These are phyloP conservation scores for Yponomeuta cagnagella DNA, from an alignment of 2,888 invertebrate genomes.

Conservation along the genomic window DNA sequence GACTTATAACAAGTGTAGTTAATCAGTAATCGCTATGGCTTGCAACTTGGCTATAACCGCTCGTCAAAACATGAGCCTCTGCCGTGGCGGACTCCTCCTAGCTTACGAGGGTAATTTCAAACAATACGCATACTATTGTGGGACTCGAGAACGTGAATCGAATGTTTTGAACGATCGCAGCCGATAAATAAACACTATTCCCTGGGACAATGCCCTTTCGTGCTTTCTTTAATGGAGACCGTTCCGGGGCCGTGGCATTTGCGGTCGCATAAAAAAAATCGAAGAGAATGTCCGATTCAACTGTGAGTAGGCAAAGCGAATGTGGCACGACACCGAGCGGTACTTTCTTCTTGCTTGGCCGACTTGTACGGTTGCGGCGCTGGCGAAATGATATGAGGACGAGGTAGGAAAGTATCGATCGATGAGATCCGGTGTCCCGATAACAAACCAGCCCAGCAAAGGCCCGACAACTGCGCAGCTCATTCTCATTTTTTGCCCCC, in stretches of 20 bases:
- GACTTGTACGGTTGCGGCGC: constrained; percentile 41
- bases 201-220: constrained; percentile 56
- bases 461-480: constrained; percentile 9
- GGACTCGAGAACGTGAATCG: constrained; percentile 68
- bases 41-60: background rate
- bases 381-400: constrained; percentile 47
- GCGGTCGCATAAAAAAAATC: constrained; percentile 14
- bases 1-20: constrained; percentile 7
- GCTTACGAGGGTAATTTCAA: constrained; percentile 48
- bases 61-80: constrained; percentile 42
- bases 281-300: constrained; percentile 16
- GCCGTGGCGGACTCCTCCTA: constrained; percentile 30
- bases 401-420: constrained; percentile 56
- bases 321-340: constrained; percentile 49
- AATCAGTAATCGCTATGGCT: constrained; percentile 7
- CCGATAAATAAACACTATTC: constrained; percentile 46
- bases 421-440: background rate
- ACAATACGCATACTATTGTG: constrained; percentile 57
- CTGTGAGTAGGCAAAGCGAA: constrained; percentile 27
- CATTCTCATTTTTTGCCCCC: constrained; percentile 8
- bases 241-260: background rate
- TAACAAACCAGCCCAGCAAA: constrained; percentile 1
- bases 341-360: constrained; percentile 49
- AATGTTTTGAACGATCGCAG: constrained; percentile 51
- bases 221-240: constrained; percentile 18